Evolutionary conservation across 2,113 vertebrate genomes (phyloP).

Genomic region (Misgurnus mizolepis): DNA sequence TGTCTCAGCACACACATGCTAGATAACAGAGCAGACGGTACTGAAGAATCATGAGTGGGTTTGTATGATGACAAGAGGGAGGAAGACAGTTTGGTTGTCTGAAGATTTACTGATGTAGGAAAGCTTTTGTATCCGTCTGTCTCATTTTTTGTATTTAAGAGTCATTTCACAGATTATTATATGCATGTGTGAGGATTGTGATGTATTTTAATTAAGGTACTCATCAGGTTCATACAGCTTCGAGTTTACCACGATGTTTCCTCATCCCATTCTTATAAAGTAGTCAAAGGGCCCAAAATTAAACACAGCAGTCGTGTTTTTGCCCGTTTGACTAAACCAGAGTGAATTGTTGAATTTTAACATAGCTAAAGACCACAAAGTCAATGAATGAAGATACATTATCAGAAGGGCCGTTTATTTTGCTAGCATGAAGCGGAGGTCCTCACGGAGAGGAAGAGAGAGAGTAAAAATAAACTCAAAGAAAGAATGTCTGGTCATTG

Average conservation of each 20-base stretch:
- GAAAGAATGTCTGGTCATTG: background rate
- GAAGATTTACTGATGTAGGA: background rate
- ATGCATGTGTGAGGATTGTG: too few species aligned
- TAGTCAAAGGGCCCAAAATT: background rate
- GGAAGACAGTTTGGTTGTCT: background rate
- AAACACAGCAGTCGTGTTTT: background rate
- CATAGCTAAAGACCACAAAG: background rate
- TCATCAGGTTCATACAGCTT: background rate
- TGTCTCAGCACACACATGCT: constrained; percentile 14
- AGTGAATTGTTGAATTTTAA: background rate
- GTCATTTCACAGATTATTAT: too few species aligned
- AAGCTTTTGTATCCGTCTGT: background rate
- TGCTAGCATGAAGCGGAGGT: background rate
- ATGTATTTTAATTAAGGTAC: background rate
- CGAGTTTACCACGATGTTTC: background rate
- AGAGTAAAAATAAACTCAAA: background rate
- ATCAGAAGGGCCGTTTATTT: background rate
- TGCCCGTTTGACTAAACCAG: background rate
- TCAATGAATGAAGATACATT: background rate
- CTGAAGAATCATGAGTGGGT: constrained; percentile 46
- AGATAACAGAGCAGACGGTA: constrained; percentile 35
- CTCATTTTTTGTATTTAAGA: too few species aligned
- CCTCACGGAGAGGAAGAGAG: background rate
- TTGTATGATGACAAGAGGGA: background rate
- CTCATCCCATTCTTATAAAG: background rate